Evolutionary conservation across 2,113 vertebrate species (phyloP).

Genomic region (Euleptes europaea): DNA sequence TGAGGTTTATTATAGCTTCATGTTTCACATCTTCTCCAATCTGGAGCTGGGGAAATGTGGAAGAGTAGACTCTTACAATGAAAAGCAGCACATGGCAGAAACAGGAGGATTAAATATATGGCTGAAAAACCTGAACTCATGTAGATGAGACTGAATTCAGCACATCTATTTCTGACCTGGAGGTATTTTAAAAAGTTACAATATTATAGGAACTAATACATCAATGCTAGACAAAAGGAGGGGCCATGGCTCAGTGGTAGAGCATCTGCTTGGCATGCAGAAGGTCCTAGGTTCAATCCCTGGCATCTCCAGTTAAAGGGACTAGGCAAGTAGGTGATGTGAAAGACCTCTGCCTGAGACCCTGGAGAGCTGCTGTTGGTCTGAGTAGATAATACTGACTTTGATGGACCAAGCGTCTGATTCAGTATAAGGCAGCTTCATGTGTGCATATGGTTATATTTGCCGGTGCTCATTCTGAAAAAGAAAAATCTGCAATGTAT

Average conservation of each 20-base stretch:
- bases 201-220: background rate
- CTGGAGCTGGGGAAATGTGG: background rate
- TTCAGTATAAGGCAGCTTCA: too few relatives aligned
- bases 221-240: too few relatives aligned
- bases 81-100: background rate
- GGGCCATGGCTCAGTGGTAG: too few relatives aligned
- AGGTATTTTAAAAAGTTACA: background rate
- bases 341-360: too few relatives aligned
- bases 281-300: too few relatives aligned
- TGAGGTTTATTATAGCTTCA: background rate
- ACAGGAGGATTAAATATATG: background rate
- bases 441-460: background rate
- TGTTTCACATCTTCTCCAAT: constrained; percentile 7
- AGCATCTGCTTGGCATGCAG: too few relatives aligned
- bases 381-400: too few relatives aligned
- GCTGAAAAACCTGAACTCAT: background rate
- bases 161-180: background rate
- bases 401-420: too few relatives aligned
- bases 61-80: background rate
- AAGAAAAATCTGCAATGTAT: background rate
- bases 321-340: too few relatives aligned
- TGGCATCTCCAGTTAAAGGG: too few relatives aligned
- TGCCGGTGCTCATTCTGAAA: background rate
- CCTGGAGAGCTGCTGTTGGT: too few relatives aligned
- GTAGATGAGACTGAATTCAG: background rate